These are phyloP conservation scores for Chymomyza amoena DNA, from an alignment of 2,888 invertebrate species.

Conservation along the genomic window DNA sequence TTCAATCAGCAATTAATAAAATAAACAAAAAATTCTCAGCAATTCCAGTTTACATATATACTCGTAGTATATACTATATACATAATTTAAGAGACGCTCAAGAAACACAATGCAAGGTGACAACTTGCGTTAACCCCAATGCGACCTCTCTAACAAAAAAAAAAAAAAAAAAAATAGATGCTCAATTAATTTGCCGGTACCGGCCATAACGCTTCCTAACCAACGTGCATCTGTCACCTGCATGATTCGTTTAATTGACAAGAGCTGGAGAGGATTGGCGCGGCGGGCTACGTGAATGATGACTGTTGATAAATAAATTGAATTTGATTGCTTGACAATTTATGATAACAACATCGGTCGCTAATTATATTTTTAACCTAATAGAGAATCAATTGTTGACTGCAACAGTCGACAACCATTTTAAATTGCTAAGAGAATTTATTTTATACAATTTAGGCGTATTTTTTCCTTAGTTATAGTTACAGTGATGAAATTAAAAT, in stretches of 20 bases:
- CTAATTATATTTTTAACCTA: background rate
- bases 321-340: slow-evolving; percentile 60
- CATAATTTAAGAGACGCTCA: background rate
- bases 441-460: background rate
- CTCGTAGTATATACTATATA: background rate
- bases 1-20: slow-evolving; percentile 48
- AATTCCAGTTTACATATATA: slow-evolving; percentile 40
- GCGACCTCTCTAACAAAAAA: slow-evolving; percentile 42
- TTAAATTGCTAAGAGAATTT: background rate
- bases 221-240: slow-evolving; percentile 40
- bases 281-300: background rate
- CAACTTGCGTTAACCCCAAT: slow-evolving; percentile 39
- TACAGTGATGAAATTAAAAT: background rate
- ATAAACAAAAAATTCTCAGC: slow-evolving; percentile 23
- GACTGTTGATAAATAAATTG: slow-evolving; percentile 51
- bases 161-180: slow-evolving; percentile 4
- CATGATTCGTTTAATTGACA: slow-evolving; percentile 51
- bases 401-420: background rate
- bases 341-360: slow-evolving; percentile 10
- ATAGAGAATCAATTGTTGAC: background rate
- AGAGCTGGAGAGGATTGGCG: background rate
- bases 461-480: background rate
- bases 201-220: background rate
- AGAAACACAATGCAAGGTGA: slow-evolving; percentile 34
- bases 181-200: background rate